These are phyloP conservation scores for Mellilla xanthometata DNA, from an alignment of 2,888 invertebrate species.

Conservation along the genomic window DNA sequence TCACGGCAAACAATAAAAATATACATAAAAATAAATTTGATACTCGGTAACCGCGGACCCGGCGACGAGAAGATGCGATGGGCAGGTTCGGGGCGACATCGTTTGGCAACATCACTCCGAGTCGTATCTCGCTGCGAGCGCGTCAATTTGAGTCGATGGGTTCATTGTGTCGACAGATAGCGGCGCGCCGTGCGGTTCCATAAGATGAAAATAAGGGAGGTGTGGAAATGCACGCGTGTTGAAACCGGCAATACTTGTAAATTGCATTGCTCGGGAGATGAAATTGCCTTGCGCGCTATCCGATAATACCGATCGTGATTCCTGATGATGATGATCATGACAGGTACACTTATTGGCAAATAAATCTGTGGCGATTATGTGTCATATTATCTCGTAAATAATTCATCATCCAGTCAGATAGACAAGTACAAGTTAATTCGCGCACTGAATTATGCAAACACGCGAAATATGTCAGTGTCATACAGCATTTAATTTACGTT, in stretches of 20 bases:
- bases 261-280: slow-evolving; percentile 67
- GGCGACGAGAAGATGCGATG: slow-evolving; percentile 63
- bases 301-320: slow-evolving; percentile 70
- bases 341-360: slow-evolving; percentile 36
- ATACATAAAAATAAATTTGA: slow-evolving; percentile 79
- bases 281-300: slow-evolving; percentile 72
- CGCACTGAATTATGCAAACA: slow-evolving; percentile 11
- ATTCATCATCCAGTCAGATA: too few relatives aligned
- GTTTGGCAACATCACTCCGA: slow-evolving; percentile 32
- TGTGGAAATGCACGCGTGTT: slow-evolving; percentile 52
- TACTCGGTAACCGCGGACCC: slow-evolving; percentile 60
- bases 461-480: slow-evolving; percentile 14
- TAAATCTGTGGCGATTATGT: slow-evolving; percentile 6
- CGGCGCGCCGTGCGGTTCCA: slow-evolving; percentile 40
- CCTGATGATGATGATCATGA: slow-evolving; percentile 65
- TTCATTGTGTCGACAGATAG: slow-evolving; percentile 51
- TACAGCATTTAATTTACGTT: slow-evolving; percentile 19
- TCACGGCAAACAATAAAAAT: slow-evolving; percentile 77
- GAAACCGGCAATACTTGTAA: slow-evolving; percentile 57
- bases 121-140: slow-evolving; percentile 33
- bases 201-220: slow-evolving; percentile 55
- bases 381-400: background rate
- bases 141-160: slow-evolving; percentile 44
- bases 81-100: slow-evolving; percentile 34
- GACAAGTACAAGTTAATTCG: slow-evolving; percentile 6